Base-by-base conservation (phyloP, 2,113 vertebrate genomes). In the Epinephelus cyanopodus region DNA sequence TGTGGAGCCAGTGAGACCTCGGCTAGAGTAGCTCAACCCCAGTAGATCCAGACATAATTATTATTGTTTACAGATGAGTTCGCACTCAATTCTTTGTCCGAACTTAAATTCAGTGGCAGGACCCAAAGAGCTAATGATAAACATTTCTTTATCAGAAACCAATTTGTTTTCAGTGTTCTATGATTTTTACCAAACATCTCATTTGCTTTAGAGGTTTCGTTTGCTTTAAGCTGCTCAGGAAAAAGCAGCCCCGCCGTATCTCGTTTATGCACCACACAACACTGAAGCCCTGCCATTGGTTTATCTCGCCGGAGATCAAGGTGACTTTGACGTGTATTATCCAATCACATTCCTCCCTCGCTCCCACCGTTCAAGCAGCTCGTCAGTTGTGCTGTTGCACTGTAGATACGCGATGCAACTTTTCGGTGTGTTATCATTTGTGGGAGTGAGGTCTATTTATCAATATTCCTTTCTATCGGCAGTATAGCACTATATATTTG, bases 381-480 rank as follows among this genome's bases (percentile, higher is more conserved):
- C 19, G 3, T 84, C 64, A 60, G 4, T 76, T 86, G 77, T 83
- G 66, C 65, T 71, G 88, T 81, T 90, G 86, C 71, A 72, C 81
- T 74, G 80, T 88, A 74, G 81, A 89, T 63, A 54, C 57, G 29
- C 23, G 42, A 70, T 84, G 82, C 92, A 91, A 89, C 90, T 83
- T 75, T 80, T 83, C 66, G 82, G 53, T 82, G 77, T 90, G 21
- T 89, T 86, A 87, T 88, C 48, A 79, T 90, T 81, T 65, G 77
- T 92, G 91, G 91, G 88, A 91, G 85, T 88, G 81, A 94, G 90
- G 79, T 82, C 82, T 95, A 88, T 94, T 93, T 94, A 92, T 93
- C 85, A 64, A 84, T 85, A 90, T 89, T 93, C 77, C 87, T 92
- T 93, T 91, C 77, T 70, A 69, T 88, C 72, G 86, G 80, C 56